These are phyloP conservation scores for Neosalanx taihuensis DNA, from an alignment of 2,797 vertebrate genomes.

Conservation along the genomic window DNA sequence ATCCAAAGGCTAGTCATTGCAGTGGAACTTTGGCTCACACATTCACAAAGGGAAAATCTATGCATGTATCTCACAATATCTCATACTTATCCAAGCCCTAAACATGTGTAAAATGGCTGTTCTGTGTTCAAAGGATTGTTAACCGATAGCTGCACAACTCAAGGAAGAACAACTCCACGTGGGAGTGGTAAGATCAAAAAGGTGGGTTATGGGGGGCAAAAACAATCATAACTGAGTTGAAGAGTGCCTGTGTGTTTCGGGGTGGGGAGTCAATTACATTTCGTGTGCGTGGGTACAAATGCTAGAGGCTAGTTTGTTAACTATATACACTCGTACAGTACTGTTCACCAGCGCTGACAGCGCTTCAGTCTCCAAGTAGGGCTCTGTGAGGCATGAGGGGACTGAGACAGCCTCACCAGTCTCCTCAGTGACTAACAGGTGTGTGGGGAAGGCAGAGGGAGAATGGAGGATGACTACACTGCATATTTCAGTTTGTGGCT, in stretches of 20 bases:
- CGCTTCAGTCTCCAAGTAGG: slow-evolving; percentile 38
- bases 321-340: slow-evolving; percentile 41
- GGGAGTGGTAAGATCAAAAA: slow-evolving; percentile 14
- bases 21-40: slow-evolving; percentile 49
- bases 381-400: slow-evolving; percentile 37
- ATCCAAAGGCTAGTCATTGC: slow-evolving; percentile 30
- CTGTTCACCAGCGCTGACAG: slow-evolving; percentile 34
- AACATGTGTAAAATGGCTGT: neutral
- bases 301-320: slow-evolving; percentile 5
- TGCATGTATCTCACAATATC: slow-evolving; percentile 31
- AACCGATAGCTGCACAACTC: slow-evolving; percentile 7
- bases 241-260: neutral
- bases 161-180: slow-evolving; percentile 23
- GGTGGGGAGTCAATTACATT: slow-evolving; percentile 5
- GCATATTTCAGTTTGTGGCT: slow-evolving; percentile 41
- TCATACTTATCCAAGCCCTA: slow-evolving; percentile 1
- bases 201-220: slow-evolving; percentile 40
- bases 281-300: neutral
- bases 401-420: slow-evolving; percentile 42
- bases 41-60: slow-evolving; percentile 50
- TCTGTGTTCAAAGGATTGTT: neutral
- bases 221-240: neutral
- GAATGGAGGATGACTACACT: slow-evolving; percentile 16
- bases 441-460: slow-evolving; percentile 29
- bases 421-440: slow-evolving; percentile 61